Percentiles rank a stretch among this genome's conserved stretches.
Conservation (phyloP, 1,140 invertebrate genomes). For the Scaptomyza graminum region DNA sequence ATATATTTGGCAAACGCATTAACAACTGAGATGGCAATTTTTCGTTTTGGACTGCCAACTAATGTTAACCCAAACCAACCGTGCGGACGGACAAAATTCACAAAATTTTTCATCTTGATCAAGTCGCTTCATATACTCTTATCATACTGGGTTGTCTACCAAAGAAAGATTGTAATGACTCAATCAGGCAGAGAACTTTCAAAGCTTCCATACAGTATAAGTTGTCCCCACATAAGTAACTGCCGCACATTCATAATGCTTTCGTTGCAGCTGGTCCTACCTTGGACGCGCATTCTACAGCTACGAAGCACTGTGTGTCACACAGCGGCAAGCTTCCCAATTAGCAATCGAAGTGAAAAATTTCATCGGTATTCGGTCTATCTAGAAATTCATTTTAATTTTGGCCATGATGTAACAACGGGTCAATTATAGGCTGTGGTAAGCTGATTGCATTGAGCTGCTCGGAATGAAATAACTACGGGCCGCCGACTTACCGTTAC, state of each 20-base stretch:
- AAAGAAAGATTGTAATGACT: conserved; percentile 41
- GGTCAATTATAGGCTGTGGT: conserved; percentile 7
- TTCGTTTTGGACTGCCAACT: conserved; percentile 38
- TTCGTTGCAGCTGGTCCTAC: conserved; percentile 51
- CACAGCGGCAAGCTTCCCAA: background rate
- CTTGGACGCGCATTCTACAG: conserved; percentile 12
- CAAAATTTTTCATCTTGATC: background rate
- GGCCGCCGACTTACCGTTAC: background rate
- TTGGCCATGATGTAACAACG: conserved; percentile 39
- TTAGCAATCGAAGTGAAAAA: too few relatives aligned
- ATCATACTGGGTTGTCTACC: background rate
- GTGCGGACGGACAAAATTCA: conserved; percentile 15
- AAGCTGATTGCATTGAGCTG: conserved; percentile 16
- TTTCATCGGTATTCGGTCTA: conserved; percentile 4
- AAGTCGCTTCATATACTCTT: background rate
- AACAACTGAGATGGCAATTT: conserved; percentile 16
- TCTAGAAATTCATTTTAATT: conserved; percentile 52
- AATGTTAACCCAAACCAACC: conserved; percentile 46
- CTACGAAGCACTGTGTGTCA: background rate
- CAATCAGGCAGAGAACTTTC: background rate
- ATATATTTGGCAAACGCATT: conserved; percentile 1
- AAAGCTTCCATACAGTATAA: too few relatives aligned
- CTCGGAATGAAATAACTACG: background rate
- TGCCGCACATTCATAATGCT: conserved; percentile 67
- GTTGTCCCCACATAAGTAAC: conserved; percentile 49